A percentile compares a stretch with the other conserved stretches of the same genome.
phyloP scores from a whole-genome alignment of 2,113 vertebrate genomes.

The Bungarus multicinctus region DNA sequence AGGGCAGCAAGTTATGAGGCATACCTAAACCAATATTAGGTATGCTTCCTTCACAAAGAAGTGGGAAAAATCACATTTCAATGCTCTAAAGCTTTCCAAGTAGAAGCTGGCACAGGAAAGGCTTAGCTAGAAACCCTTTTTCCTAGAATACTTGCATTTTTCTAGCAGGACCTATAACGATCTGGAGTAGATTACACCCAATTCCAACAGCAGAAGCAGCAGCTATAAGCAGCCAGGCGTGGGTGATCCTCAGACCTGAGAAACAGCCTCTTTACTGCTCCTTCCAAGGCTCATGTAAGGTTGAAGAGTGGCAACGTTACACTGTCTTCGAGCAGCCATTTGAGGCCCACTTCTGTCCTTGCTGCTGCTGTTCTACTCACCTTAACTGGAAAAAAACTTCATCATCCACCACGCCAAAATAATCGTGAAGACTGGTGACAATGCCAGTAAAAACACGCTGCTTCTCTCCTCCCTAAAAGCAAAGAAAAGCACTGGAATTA shows the following conservation, averaged over 20 bases:
- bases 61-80: too few relatives aligned
- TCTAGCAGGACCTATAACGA: not conserved
- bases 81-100: not conserved
- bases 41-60: too few relatives aligned
- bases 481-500: not conserved
- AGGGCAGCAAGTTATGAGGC: too few relatives aligned
- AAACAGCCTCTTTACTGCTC: not conserved
- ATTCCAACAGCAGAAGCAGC: not conserved
- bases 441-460: constrained; percentile 71
- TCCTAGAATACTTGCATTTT: not conserved
- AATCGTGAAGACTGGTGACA: constrained; percentile 67
- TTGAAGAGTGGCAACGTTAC: not conserved
- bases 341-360: not conserved
- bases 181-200: too few relatives aligned
- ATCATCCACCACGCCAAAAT: constrained; percentile 73
- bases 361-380: constrained; percentile 34
- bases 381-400: constrained; percentile 75
- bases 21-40: too few relatives aligned
- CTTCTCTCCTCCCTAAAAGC: constrained; percentile 59
- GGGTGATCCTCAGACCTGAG: too few relatives aligned
- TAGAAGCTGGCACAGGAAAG: not conserved
- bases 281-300: not conserved
- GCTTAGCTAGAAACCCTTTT: not conserved
- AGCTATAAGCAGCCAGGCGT: not conserved
- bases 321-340: too few relatives aligned